Evolutionary conservation across 2,113 vertebrate species (phyloP), one percentile per base, ranked within the genome.

Genomic region (Anoplopoma fimbria): DNA sequence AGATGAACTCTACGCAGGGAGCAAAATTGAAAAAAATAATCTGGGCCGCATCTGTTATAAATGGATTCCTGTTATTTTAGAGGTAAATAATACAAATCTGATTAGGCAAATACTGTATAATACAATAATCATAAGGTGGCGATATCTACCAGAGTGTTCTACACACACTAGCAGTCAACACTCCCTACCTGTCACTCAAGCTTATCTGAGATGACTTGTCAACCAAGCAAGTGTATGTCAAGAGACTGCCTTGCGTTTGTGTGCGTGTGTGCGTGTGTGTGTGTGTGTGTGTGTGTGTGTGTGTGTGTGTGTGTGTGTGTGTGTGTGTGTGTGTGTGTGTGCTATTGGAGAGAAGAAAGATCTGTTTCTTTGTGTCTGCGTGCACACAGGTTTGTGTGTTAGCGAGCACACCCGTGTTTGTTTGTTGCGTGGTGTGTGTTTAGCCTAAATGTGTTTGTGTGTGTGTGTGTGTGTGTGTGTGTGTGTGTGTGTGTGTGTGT

Each of bases 131-230:
- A 84, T 84, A 84, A 40, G 69, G 77, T 63, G 78, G 76, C 14
- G 76, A 83, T 92, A 91, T 93, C 85, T 79, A 6, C 33, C 27
- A 68, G 78, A 85, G 72, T 15, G 82, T 87, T 85, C 83, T 75
- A 83, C 74, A 88, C 87, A 89, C 84, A 86, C 82, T 82, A n/a
- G 77, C 71, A 89, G 90, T 88, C 89, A 85, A 89, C 91, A 90
- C 88, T 91, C 82, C 76, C 88, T 15, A 91, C 84, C 92, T 92
- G 93, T 88, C 93, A 93, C 83, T 95, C 93, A 91, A 34, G 88
- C 92, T 94, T 94, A 95, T 94, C 94, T 91, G 86, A 92, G 92
- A 93, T 92, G 92, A 93, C 93, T 93, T 90, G 93, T 91, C 92
- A 93, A 91, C 92, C 90, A 88, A 88, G 92, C 81, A 81, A 91